Evolutionary conservation across 35 echinoderm and acorn worm genomes (phyloP), one percentile per base, ranked within the genome.

Genomic region (Acanthaster planci): DNA sequence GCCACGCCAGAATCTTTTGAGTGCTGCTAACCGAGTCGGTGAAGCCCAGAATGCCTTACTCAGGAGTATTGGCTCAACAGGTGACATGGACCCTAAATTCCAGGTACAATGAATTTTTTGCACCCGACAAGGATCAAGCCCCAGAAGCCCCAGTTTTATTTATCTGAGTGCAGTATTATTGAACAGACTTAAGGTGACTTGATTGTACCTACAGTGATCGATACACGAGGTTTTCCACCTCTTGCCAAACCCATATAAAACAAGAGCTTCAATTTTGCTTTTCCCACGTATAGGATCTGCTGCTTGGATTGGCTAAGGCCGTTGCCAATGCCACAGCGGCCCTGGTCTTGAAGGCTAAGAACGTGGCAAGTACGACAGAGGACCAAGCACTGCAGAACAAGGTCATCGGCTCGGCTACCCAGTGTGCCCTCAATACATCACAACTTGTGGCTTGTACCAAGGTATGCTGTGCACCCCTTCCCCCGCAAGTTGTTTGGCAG

Each of bases 371-470:
- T 22, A 87, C 81, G 18, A 86, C 86, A n/a, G 81, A 97, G 60
- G 91, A 91, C 67, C 84, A 90, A 76, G 87, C 84, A 26, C 38
- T 81, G 42, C 84, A 89, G 84, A 93, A 93, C 64, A 90, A 83
- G 40, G 91, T 97, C 19, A 97, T 97, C 23, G 90, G 85, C 21
- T 87, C 92, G 40, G 95, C 95, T n/a, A 87, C 87, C 9, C 88
- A 93, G 67, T 93, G 91, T 57, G 95, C 95, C 15, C 76, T 97
- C 54, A 93, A 97, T 42, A 97, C 95, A 32, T 97, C 95, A 30
- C 91, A 97, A 55, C 76, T 93, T 3, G 95, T 97, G n/a, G 95
- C 95, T 64, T 93, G 92, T 72, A 97, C 95, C 16, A 97, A 90
- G 88, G 95, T 93, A 82, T 82, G 37, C 42, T 6, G 42, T n/a